These are phyloP conservation scores for Tarsius wallacei DNA, from an alignment of 2,797 vertebrate species.

Conservation along the genomic window DNA sequence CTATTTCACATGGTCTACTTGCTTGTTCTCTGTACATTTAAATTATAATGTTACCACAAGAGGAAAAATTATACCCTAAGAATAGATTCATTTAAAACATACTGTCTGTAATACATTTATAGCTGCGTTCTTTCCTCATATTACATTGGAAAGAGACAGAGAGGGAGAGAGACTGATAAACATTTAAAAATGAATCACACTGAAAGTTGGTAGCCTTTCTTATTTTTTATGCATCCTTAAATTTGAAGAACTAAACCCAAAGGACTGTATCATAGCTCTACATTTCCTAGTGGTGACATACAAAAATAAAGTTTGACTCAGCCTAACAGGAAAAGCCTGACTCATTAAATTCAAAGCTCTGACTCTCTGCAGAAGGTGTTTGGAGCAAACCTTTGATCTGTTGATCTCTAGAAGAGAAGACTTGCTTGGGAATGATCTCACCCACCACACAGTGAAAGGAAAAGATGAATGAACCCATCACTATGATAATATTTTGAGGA, in stretches of 20 bases:
- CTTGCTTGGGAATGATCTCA: not conserved
- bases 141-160: not conserved
- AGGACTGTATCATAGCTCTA: not conserved
- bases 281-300: not conserved
- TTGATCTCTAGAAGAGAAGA: not conserved
- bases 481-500: not conserved
- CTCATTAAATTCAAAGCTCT: constrained; percentile 56
- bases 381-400: not conserved
- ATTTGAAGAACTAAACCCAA: not conserved
- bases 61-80: constrained; percentile 64
- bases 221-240: not conserved
- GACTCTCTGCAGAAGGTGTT: not conserved
- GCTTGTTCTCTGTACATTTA: constrained; percentile 43
- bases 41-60: constrained; percentile 57
- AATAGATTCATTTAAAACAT: not conserved
- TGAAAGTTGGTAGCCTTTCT: constrained; percentile 37
- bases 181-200: constrained; percentile 33
- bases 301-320: constrained; percentile 61
- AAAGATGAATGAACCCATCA: not conserved
- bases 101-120: constrained; percentile 36
- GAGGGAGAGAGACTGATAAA: not conserved
- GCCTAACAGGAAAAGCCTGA: constrained; percentile 51
- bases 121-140: not conserved
- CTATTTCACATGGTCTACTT: constrained; percentile 2
- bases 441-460: not conserved